Conservation (phyloP, 2,113 vertebrate species). For the Leptocoma aspasia region DNA sequence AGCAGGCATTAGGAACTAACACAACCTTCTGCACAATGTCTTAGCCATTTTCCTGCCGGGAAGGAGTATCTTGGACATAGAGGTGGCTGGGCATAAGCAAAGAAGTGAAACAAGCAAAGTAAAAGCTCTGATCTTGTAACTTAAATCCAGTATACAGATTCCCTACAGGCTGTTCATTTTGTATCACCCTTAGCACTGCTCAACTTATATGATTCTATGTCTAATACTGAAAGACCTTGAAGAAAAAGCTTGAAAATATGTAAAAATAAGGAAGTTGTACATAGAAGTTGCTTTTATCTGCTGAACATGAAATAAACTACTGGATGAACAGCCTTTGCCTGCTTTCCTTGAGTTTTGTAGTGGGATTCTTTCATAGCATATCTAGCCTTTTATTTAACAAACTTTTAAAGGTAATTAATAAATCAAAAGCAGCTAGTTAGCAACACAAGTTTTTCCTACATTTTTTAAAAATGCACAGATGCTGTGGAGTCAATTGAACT, state of each 20-base stretch:
- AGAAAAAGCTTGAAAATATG: background rate
- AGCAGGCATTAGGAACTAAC: background rate
- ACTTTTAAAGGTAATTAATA: background rate
- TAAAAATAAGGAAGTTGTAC: background rate
- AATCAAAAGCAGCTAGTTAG: background rate
- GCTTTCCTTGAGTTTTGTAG: background rate
- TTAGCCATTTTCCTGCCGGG: background rate
- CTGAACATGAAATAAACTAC: background rate
- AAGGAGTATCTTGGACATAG: background rate
- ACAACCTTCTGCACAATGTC: background rate
- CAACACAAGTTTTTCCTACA: background rate
- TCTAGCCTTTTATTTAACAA: background rate
- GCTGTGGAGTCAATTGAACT: background rate
- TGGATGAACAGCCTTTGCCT: background rate
- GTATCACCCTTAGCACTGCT: background rate
- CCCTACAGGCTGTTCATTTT: background rate
- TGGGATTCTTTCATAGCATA: background rate
- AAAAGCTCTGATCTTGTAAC: background rate
- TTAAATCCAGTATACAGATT: background rate
- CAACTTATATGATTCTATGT: background rate
- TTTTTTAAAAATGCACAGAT: background rate
- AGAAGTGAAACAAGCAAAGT: background rate
- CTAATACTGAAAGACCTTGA: background rate
- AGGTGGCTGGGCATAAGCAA: background rate
- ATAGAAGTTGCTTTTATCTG: background rate